These are phyloP conservation scores for Chelonus insularis DNA, from an alignment of 1,140 invertebrate genomes.

Conservation along the genomic window DNA sequence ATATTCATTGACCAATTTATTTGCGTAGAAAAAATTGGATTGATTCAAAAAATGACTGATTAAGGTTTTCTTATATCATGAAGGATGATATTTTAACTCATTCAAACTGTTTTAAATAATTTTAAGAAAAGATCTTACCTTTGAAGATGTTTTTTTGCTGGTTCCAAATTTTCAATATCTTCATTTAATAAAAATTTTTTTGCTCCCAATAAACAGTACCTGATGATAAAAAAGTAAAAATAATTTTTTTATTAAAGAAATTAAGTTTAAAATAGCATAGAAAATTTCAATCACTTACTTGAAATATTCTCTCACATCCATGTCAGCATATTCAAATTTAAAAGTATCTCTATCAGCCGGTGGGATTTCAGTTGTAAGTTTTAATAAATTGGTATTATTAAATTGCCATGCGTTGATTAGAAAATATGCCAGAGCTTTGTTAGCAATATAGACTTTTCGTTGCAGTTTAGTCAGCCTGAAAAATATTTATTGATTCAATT, in stretches of 20 bases:
- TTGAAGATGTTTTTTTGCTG: slow-evolving; percentile 53
- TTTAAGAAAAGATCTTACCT: slow-evolving; percentile 52
- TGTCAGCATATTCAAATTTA: slow-evolving; percentile 58
- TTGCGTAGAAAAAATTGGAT: too few species aligned
- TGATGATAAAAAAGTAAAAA: slow-evolving; percentile 59
- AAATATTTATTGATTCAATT: neutral
- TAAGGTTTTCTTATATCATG: too few species aligned
- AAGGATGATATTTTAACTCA: too few species aligned
- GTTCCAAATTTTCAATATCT: slow-evolving; percentile 56
- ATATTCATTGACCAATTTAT: too few species aligned
- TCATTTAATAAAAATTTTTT: slow-evolving; percentile 65
- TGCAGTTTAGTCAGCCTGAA: slow-evolving; percentile 79
- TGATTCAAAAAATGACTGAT: too few species aligned
- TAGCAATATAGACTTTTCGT: slow-evolving; percentile 76
- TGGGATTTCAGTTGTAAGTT: slow-evolving; percentile 65
- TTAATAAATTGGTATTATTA: slow-evolving; percentile 70
- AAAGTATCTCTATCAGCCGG: slow-evolving; percentile 68
- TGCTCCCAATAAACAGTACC: slow-evolving; percentile 60
- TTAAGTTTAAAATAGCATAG: too few species aligned
- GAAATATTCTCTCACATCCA: slow-evolving; percentile 44
- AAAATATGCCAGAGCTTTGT: slow-evolving; percentile 77
- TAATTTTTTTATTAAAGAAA: slow-evolving; percentile 46
- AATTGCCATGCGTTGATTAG: slow-evolving; percentile 83
- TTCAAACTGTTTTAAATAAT: neutral
- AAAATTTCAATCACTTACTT: too few species aligned